phyloP scores from a whole-genome alignment of 2,797 vertebrate species.

The Sebastes baramenuke region DNA sequence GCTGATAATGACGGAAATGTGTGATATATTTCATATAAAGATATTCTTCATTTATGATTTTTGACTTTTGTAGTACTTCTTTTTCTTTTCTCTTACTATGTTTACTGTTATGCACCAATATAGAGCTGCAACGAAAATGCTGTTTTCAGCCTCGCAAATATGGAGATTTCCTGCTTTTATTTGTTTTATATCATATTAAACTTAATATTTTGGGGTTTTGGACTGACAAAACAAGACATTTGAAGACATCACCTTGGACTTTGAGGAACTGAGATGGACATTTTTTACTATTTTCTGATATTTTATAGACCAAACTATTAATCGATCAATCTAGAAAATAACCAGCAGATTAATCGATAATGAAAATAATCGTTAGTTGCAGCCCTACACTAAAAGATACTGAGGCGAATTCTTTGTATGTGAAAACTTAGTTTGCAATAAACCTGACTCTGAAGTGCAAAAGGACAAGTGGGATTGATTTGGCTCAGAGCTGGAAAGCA shows the following conservation, averaged over 20 bases:
- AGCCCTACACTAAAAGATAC: too few relatives aligned
- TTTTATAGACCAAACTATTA: neutral
- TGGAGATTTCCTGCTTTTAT: too few relatives aligned
- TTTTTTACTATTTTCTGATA: neutral
- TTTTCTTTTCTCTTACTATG: neutral
- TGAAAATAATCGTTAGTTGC: neutral
- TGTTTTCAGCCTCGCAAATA: too few relatives aligned
- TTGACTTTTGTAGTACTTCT: neutral
- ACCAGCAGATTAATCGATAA: neutral
- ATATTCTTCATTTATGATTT: too few relatives aligned
- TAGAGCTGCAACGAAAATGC: neutral
- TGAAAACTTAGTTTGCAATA: neutral
- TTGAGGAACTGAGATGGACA: neutral
- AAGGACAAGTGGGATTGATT: neutral
- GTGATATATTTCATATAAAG: neutral
- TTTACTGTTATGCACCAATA: neutral
- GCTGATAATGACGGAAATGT: neutral
- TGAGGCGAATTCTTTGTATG: accelerated
- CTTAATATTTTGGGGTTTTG: neutral
- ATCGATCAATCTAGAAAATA: accelerated
- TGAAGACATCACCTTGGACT: neutral
- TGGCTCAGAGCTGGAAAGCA: neutral
- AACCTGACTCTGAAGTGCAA: neutral
- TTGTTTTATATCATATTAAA: neutral
- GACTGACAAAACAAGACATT: neutral